phyloP scores from a whole-genome alignment of 2,113 vertebrate species.

The Etheostoma spectabile region DNA sequence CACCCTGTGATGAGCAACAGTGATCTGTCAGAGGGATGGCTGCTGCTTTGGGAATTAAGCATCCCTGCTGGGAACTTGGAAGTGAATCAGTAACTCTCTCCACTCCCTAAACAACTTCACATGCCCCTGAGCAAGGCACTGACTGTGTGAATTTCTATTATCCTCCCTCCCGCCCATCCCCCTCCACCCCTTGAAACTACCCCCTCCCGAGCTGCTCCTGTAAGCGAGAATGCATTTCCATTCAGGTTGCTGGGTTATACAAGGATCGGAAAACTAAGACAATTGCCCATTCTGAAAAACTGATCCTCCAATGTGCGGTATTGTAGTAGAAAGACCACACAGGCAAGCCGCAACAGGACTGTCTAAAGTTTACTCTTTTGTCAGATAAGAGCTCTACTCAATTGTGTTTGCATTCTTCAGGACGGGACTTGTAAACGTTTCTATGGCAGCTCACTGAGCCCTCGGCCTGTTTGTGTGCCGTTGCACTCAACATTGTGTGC shows the following conservation, averaged over 20 bases:
- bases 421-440: constrained; percentile 77
- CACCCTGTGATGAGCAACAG: constrained; percentile 26
- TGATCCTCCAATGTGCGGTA: background rate
- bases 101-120: constrained; percentile 36
- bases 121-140: constrained; percentile 26
- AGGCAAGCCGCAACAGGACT: constrained; percentile 75
- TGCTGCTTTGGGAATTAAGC: constrained; percentile 20
- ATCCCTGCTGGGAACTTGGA: constrained; percentile 37
- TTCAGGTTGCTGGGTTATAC: constrained; percentile 4
- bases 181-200: background rate
- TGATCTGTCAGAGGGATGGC: constrained; percentile 2
- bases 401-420: constrained; percentile 78
- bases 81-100: constrained; percentile 28
- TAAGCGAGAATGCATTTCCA: constrained; percentile 18
- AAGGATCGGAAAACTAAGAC: constrained; percentile 16
- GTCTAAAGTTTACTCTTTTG: constrained; percentile 72
- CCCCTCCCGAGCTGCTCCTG: background rate
- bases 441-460: constrained; percentile 58
- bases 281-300: constrained; percentile 17
- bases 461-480: constrained; percentile 32
- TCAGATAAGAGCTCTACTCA: constrained; percentile 65
- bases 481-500: constrained; percentile 27
- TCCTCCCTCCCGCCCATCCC: too few relatives aligned
- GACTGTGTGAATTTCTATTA: background rate
- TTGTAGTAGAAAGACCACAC: constrained; percentile 40